Conservation (phyloP, 2,888 invertebrate species). For the Phengaris alcon region DNA sequence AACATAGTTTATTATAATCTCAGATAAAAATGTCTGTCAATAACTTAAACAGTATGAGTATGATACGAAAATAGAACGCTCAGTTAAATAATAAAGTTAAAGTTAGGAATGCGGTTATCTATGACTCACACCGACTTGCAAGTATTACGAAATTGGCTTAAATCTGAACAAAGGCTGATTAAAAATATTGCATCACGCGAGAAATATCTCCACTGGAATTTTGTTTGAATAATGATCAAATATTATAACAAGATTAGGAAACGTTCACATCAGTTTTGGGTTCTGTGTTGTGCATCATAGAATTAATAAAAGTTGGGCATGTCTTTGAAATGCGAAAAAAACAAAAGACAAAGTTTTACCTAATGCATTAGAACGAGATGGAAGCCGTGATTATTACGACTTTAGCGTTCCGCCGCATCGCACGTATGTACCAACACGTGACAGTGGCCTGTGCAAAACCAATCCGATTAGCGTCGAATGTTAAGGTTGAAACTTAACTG, state of each 20-base stretch:
- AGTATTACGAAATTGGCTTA: constrained; percentile 27
- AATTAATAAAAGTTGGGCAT: neutral
- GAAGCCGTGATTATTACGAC: constrained; percentile 1
- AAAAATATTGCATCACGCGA: constrained; percentile 15
- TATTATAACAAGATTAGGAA: constrained; percentile 13
- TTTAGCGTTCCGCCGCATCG: neutral
- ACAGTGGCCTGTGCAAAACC: constrained; percentile 4
- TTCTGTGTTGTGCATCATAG: neutral
- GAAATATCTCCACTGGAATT: constrained; percentile 8
- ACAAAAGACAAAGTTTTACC: neutral
- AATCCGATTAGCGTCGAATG: constrained; percentile 34
- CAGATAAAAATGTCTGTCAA: neutral
- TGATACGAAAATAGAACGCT: neutral
- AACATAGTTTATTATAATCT: neutral
- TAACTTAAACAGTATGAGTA: neutral
- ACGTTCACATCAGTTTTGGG: neutral
- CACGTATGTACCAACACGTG: neutral
- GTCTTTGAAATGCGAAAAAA: neutral
- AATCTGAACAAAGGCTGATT: constrained; percentile 14
- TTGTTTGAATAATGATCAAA: constrained; percentile 1
- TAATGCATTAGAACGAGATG: constrained; percentile 6
- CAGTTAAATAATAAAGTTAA: neutral
- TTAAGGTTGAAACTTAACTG: constrained; percentile 34
- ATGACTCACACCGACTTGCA: constrained; percentile 18
- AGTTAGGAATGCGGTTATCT: constrained; percentile 24